Evolutionary conservation across 2,113 vertebrate genomes (phyloP).

Genomic region (Pomatorhinus ruficollis): DNA sequence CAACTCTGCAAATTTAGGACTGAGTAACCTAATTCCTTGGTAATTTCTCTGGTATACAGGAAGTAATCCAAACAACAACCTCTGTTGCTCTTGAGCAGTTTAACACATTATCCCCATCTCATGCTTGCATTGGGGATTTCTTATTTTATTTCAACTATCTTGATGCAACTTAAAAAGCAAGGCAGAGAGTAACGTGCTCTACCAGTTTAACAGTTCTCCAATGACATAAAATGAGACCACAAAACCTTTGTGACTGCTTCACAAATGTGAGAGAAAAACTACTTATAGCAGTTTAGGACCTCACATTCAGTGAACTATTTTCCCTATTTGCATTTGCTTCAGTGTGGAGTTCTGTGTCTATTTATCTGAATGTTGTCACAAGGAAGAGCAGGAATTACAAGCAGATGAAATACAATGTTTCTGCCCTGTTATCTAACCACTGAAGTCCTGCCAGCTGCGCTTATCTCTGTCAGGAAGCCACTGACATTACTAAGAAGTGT

Average conservation of each 20-base stretch:
- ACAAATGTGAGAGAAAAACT: neutral
- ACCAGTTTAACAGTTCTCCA: neutral
- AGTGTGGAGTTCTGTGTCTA: neutral
- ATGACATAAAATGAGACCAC: neutral
- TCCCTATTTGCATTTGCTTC: neutral
- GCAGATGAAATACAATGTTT: neutral
- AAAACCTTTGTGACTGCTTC: neutral
- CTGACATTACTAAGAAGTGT: neutral
- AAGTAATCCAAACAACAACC: neutral
- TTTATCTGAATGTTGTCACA: neutral
- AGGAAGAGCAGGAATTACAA: neutral
- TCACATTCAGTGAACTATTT: neutral
- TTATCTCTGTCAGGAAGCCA: neutral
- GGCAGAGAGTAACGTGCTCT: neutral
- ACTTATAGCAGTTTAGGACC: neutral
- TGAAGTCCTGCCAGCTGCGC: conserved; percentile 24
- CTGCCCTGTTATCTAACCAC: conserved; percentile 7
- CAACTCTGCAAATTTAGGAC: neutral
- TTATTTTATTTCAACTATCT: neutral
- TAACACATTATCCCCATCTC: neutral
- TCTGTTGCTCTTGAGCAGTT: neutral
- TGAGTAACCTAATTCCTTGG: neutral
- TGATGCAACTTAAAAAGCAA: neutral
- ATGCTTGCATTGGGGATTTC: neutral
- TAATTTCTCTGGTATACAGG: neutral